A percentile compares a stretch with the other conserved stretches of the same genome.
phyloP scores from a whole-genome alignment of 2,797 vertebrate species.

The Chiroxiphia lanceolata region DNA sequence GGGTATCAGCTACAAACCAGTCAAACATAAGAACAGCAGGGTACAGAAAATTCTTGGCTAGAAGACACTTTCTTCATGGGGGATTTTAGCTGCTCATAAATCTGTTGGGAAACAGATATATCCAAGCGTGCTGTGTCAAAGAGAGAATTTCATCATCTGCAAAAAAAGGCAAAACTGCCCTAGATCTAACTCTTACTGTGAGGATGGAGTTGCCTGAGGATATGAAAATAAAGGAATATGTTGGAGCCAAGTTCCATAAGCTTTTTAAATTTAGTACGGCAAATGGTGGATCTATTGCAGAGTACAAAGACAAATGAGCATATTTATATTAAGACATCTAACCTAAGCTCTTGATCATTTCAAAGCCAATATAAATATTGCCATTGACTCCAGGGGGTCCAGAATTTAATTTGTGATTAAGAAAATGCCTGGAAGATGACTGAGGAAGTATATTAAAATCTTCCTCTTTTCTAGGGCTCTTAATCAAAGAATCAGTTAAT shows the following conservation, averaged over 20 bases:
- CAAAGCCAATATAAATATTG: not conserved
- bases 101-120: constrained; percentile 52
- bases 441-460: not conserved
- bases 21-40: constrained; percentile 43
- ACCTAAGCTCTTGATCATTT: not conserved
- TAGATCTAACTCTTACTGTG: constrained; percentile 19
- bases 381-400: not conserved
- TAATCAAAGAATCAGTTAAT: not conserved
- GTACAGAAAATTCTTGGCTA: constrained; percentile 53
- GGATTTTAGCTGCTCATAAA: constrained; percentile 58
- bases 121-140: constrained; percentile 30
- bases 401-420: not conserved
- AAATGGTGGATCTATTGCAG: not conserved
- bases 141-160: constrained; percentile 10
- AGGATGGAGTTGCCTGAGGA: not conserved
- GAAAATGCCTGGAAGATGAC: not conserved
- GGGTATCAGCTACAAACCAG: constrained; percentile 22
- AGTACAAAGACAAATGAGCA: not conserved
- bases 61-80: constrained; percentile 15
- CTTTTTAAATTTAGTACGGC: not conserved
- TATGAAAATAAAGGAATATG: constrained; percentile 8
- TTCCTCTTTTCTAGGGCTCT: not conserved
- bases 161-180: constrained; percentile 22
- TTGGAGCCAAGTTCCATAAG: constrained; percentile 2
- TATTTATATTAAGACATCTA: not conserved